Base-by-base conservation (phyloP, 2,113 vertebrate genomes). In the Heterochromis multidens region DNA sequence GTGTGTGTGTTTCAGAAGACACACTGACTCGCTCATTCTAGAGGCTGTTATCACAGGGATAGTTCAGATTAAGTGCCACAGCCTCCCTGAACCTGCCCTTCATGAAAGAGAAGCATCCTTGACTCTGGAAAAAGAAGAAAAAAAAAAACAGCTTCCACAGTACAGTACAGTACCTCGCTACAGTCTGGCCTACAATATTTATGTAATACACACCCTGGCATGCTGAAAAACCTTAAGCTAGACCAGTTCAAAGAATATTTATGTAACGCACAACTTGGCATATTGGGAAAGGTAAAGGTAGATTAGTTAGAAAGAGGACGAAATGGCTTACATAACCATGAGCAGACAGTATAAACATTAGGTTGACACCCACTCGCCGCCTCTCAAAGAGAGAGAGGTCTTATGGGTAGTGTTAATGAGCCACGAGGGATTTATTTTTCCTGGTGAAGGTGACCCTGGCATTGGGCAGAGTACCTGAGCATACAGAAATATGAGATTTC, bases 291-390 rank as follows among this genome's bases (percentile, higher is more conserved):
- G 87, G 92, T 93, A 90, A 93, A 94, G 88, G 92, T 94, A 93
- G 93, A 89, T 93, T 90, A 85, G 91, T 93, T 92, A 82, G 81
- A 91, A 81, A 86, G 88, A 93, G 91, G 90, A 92, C 91, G 89
- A 91, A 93, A 93, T 85, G 84, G 83, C 88, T 96, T 95, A 94
- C 84, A 87, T 93, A 95, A 95, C 91, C 86, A 43, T 86, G 87
- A 92, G 88, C 91, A 95, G 94, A 94, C 93, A 94, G 93, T 93
- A 92, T 93, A 95, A 95, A 96, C 95, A 93, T 94, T 90, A 92
- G 93, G 92, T 87, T 89, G 85, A 92, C 92, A 92, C 94, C 94
- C 91, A 95, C 94, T 95, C 93, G 88, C 88, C 61, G 72, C 92
- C 90, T 95, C 87, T 90, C 87, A 84, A 85, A 90, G 83, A 89